Base-by-base conservation (phyloP, 2,797 vertebrate species). In the Argentina silus region DNA sequence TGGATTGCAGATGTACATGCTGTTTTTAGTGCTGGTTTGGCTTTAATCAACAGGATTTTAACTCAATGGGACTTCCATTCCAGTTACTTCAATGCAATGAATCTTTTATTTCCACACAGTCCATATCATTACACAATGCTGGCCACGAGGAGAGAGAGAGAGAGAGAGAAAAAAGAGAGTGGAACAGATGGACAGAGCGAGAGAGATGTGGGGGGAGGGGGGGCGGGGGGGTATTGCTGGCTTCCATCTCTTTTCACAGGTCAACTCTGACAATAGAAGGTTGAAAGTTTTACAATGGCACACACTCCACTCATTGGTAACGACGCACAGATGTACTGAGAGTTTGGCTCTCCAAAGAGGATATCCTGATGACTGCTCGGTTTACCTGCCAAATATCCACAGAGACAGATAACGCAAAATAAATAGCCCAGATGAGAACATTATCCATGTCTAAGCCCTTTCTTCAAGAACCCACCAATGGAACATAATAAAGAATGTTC, bases 281-380 rank as follows among this genome's bases (percentile, higher is more conserved):
- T 12, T 19, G 42, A 27, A 70, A 6, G 45, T 68, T 75, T 68
- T 59, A 75, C 61, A 65, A 36, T 73, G 59, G 44, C 14, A 55
- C 43, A 45, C 42, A 69, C 42, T 11, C 2, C 14, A 10, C 48
- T 23, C 48, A 19, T 63, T 65, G 14, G 47, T 76, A 80, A 86
- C 82, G 64, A 77, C 17, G 70, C 50, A 74, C 87, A 87, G 84
- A 86, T 83, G 84, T 81, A 70, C 70, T 73, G n/a, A 61, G 56
- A 62, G 36, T 42, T 65, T 59, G n/a, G 45, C 75, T 74, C 62
- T 71, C 68, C 47, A 55, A 71, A 67, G 65, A 86, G 69, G 82
- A 84, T 75, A 75, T 80, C 79, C 76, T 79, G 78, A 77, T 67
- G 76, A 76, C 19, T 55, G 63, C 45, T 74, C 12, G 78, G 1